These are phyloP conservation scores for Hylia prasina DNA, from an alignment of 2,113 vertebrate genomes.

Conservation along the genomic window DNA sequence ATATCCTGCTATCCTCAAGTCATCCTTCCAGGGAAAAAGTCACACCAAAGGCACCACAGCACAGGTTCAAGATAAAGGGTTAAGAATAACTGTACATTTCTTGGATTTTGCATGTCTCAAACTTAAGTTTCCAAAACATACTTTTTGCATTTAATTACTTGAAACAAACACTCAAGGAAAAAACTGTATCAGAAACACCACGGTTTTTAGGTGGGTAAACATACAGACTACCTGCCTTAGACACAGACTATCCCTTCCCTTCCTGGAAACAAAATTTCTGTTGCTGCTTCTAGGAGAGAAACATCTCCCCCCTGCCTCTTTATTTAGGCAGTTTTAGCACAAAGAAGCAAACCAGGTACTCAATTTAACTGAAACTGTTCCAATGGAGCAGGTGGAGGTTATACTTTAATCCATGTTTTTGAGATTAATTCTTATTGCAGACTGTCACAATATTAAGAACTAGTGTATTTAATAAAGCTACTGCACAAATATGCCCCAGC, in stretches of 20 bases:
- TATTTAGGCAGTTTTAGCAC: constrained; percentile 45
- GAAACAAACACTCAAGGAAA: constrained; percentile 50
- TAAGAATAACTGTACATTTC: constrained; percentile 39
- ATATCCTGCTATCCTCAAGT: constrained; percentile 32
- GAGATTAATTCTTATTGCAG: constrained; percentile 51
- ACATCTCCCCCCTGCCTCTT: neutral
- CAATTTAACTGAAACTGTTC: constrained; percentile 35
- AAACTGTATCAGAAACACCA: constrained; percentile 62
- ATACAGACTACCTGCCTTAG: constrained; percentile 48
- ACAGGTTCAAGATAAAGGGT: constrained; percentile 10
- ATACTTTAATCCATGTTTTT: neutral
- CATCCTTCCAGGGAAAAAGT: constrained; percentile 24
- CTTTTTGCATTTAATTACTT: constrained; percentile 56
- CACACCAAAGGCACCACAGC: constrained; percentile 53
- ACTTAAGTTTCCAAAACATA: constrained; percentile 54
- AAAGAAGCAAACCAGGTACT: constrained; percentile 55
- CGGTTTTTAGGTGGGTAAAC: constrained; percentile 59
- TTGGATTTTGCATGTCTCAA: constrained; percentile 65
- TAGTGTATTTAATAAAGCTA: constrained; percentile 50
- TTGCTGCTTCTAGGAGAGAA: constrained; percentile 41
- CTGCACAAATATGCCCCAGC: constrained; percentile 26
- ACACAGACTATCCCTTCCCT: constrained; percentile 17
- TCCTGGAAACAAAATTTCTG: constrained; percentile 13
- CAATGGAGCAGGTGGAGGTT: neutral
- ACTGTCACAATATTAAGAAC: constrained; percentile 28